These are phyloP conservation scores for Diorhabda sublineata DNA, from an alignment of 1,140 invertebrate species.

Conservation along the genomic window DNA sequence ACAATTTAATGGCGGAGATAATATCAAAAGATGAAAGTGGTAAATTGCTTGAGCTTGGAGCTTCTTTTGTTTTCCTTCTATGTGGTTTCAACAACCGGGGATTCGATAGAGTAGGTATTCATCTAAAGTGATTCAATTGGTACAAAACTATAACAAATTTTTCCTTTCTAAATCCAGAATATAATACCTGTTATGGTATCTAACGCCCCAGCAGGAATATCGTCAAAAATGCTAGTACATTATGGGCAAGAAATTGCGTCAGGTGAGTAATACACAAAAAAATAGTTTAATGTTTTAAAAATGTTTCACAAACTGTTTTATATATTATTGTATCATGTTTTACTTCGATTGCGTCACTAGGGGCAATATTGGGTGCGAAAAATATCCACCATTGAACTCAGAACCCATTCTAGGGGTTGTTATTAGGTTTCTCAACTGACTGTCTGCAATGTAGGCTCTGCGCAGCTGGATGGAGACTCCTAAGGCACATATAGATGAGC, in stretches of 20 bases:
- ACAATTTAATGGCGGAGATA: not conserved
- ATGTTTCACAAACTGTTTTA: too few relatives aligned
- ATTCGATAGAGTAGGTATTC: not conserved
- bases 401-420: too few relatives aligned
- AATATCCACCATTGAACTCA: too few relatives aligned
- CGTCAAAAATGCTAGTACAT: constrained; percentile 7
- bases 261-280: not conserved
- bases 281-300: not conserved
- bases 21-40: not conserved
- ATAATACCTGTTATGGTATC: not conserved
- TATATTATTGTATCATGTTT: too few relatives aligned
- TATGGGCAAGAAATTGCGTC: not conserved
- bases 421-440: too few relatives aligned
- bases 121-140: not conserved
- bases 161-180: not conserved
- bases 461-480: too few relatives aligned
- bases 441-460: too few relatives aligned
- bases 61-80: not conserved
- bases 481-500: too few relatives aligned
- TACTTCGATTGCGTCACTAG: too few relatives aligned
- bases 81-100: not conserved
- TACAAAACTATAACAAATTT: not conserved
- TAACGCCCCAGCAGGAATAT: constrained; percentile 4
- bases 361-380: too few relatives aligned
- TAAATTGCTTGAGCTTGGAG: too few relatives aligned